These are phyloP conservation scores for Hirundo rustica DNA, from an alignment of 2,797 vertebrate genomes.

Conservation along the genomic window DNA sequence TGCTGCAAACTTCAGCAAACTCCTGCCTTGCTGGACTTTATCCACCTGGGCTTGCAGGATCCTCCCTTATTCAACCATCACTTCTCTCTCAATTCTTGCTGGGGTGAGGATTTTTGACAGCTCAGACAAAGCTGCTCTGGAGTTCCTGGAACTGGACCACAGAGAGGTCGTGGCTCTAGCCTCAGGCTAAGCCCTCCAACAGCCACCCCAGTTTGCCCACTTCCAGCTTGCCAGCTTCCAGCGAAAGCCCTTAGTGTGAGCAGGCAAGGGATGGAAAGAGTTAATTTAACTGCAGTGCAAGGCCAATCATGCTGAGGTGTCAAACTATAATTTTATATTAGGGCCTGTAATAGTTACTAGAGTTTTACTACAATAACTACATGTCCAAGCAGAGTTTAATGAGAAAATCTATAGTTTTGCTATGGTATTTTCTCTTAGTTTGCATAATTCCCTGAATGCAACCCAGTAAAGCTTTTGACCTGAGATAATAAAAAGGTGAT, in stretches of 20 bases:
- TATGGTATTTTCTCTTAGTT: conserved; percentile 83
- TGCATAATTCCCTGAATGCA: conserved; percentile 84
- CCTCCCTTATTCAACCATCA: background rate
- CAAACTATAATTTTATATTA: conserved; percentile 84
- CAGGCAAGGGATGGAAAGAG: background rate
- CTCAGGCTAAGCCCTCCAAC: background rate
- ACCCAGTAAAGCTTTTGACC: conserved; percentile 84
- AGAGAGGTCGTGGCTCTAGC: background rate
- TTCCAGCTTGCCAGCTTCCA: background rate
- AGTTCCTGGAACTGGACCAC: background rate
- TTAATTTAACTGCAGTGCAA: conserved; percentile 62
- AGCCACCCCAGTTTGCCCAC: background rate
- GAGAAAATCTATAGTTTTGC: conserved; percentile 85
- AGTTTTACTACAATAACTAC: conserved; percentile 84
- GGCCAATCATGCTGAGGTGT: conserved; percentile 69
- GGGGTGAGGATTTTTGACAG: background rate
- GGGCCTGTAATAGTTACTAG: conserved; percentile 82
- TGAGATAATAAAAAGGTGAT: conserved; percentile 81
- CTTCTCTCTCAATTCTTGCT: background rate
- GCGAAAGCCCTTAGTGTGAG: background rate
- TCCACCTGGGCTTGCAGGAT: background rate
- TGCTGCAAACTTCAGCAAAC: background rate
- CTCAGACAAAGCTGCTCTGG: background rate
- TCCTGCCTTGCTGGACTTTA: background rate
- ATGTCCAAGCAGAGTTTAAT: conserved; percentile 84